Evolutionary conservation across 2,888 invertebrate genomes (phyloP).

Genomic region (Balanococcus diminutus): DNA sequence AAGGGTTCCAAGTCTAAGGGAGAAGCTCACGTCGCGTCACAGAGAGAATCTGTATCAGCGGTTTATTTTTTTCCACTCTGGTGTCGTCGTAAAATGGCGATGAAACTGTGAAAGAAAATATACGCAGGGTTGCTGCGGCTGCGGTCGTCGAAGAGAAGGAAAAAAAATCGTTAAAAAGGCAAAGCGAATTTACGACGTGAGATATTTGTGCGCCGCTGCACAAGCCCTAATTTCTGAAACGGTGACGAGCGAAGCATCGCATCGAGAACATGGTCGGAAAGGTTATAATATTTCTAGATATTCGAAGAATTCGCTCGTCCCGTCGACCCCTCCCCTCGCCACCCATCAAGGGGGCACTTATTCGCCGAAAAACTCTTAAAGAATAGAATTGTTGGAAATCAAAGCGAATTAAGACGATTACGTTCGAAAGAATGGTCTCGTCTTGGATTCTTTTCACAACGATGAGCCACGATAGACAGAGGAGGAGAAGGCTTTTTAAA

Average conservation of each 20-base stretch:
- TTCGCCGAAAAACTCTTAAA: background rate
- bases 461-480: background rate
- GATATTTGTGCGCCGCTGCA: slow-evolving; percentile 21
- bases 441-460: background rate
- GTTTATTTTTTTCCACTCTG: too few relatives aligned
- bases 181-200: background rate
- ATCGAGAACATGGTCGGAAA: background rate
- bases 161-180: background rate
- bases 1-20: too few relatives aligned
- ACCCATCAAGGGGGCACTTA: background rate
- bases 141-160: background rate
- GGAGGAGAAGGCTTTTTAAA: too few relatives aligned
- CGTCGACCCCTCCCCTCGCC: background rate
- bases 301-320: background rate
- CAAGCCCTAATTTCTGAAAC: background rate
- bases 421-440: background rate
- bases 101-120: background rate
- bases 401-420: background rate
- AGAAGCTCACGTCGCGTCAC: background rate
- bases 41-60: too few relatives aligned
- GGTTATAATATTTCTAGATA: background rate
- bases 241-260: background rate
- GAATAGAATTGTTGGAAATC: background rate
- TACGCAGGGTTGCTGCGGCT: background rate
- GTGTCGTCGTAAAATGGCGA: background rate